A percentile compares a stretch with the other conserved stretches of the same genome.
Evolutionary conservation across 92 coral and sea anemone species (phyloP).

Genomic region (Nematostella vectensis): DNA sequence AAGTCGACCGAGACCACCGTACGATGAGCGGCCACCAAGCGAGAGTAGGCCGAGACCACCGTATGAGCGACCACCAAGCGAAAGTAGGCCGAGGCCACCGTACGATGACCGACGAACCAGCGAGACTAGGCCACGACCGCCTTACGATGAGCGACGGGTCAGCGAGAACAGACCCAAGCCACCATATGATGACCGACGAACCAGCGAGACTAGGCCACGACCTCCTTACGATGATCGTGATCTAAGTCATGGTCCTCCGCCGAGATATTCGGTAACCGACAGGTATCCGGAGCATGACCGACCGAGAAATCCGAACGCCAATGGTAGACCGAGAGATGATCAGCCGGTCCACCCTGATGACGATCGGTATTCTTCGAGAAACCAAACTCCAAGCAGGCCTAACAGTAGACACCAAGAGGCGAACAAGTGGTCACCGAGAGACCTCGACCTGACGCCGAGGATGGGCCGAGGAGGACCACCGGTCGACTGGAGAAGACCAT

Average conservation of each 20-base stretch:
- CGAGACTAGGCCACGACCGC: slow-evolving; percentile 3
- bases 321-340: slow-evolving; percentile 1
- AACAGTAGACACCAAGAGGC: background rate
- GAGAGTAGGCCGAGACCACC: slow-evolving; percentile 1
- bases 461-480: too few relatives aligned
- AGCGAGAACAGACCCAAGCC: slow-evolving; percentile 1
- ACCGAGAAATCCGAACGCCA: background rate
- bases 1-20: slow-evolving; percentile 1
- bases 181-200: background rate
- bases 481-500: too few relatives aligned
- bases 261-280: background rate
- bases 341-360: background rate
- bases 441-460: background rate
- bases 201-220: background rate
- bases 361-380: background rate
- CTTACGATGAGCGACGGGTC: slow-evolving; percentile 1
- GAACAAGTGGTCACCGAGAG: background rate
- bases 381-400: background rate
- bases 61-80: slow-evolving; percentile 1
- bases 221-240: background rate
- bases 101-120: slow-evolving; percentile 11
- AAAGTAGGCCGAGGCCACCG: slow-evolving; percentile 3
- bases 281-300: background rate
- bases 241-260: background rate
- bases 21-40: slow-evolving; percentile 14